Base-by-base conservation (phyloP, 2,797 vertebrate species). In the Phyllotis vaccarum region DNA sequence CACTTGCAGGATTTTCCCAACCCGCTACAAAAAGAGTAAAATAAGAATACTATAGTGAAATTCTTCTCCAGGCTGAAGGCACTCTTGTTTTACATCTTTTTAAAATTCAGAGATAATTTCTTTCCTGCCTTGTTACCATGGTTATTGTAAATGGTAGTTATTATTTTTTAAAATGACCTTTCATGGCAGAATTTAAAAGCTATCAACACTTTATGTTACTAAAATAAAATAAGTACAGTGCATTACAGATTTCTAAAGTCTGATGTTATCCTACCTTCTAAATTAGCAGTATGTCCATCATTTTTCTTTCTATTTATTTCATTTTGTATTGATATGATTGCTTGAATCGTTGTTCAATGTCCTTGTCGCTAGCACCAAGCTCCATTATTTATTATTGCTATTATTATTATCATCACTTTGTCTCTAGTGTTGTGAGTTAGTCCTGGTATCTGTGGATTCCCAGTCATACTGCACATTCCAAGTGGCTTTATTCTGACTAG, bases 111-210 rank as follows among this genome's bases (percentile, higher is more conserved):
- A 94, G 91, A 80, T 86, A 43, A 78, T 94, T 90, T 93, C 3
- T 74, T 91, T 40, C 12, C 29, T 91, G 79, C 21, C 62, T 90
- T 92, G 17, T 78, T 89, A 58, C 79, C 46, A 76, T 66, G 34
- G 60, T 93, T n/a, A 80, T 81, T 91, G 34, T 94, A 91, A 94
- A 74, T 96, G 40, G 14, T 76, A 95, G 82, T 92, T 92, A 49
- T 89, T 94, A 76, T 80, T 87, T 92, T 68, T 76, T 29, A 8
- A 66, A 93, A 66, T 74, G n/a, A 58, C 6, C 40, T 86, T 96
- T 87, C 86, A 56, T 90, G 83, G 40, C 17, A 97, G 58, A 87
- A 88, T 91, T 34, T 54, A n/a, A 87, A 91, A 70, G 27, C 74
- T 64, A 60, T 68, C 49, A 68, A 40, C 12, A 12, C 40, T 93